Evolutionary conservation across 2,113 vertebrate genomes (phyloP).

Genomic region (Lophura nycthemera): DNA sequence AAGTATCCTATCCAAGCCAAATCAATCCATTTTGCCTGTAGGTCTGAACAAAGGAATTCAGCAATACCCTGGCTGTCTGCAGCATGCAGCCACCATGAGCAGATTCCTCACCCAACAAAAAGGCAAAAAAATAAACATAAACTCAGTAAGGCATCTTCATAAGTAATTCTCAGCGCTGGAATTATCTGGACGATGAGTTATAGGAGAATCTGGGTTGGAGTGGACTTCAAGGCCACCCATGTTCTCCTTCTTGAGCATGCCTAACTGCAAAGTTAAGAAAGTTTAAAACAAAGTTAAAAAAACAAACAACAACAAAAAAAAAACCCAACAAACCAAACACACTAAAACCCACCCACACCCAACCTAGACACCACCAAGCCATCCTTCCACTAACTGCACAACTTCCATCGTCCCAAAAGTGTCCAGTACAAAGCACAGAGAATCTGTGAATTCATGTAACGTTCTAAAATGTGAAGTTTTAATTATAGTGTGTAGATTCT

Average conservation of each 20-base stretch:
- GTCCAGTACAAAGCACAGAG: not conserved
- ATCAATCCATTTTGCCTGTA: not conserved
- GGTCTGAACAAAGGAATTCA: not conserved
- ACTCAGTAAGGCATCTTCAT: not conserved
- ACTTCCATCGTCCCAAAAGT: not conserved
- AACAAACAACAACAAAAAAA: not conserved
- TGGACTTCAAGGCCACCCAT: not conserved
- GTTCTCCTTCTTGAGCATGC: not conserved
- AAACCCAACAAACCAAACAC: not conserved
- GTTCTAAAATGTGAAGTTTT: not conserved
- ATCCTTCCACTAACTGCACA: not conserved
- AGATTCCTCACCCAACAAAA: not conserved
- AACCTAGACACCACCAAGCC: not conserved
- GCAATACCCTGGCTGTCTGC: not conserved
- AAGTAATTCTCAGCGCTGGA: not conserved
- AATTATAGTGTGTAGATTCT: not conserved
- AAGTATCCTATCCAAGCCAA: not conserved
- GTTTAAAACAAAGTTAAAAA: not conserved
- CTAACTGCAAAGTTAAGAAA: not conserved
- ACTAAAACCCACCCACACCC: not conserved
- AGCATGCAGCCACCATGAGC: not conserved
- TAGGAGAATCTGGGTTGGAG: not conserved
- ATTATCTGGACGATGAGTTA: not conserved
- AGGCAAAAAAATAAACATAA: not conserved
- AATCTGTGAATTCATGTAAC: not conserved